Evolutionary conservation across 2,888 invertebrate genomes (phyloP), one percentile per base, ranked within the genome.

Genomic region (Dicyrtomina minuta): DNA sequence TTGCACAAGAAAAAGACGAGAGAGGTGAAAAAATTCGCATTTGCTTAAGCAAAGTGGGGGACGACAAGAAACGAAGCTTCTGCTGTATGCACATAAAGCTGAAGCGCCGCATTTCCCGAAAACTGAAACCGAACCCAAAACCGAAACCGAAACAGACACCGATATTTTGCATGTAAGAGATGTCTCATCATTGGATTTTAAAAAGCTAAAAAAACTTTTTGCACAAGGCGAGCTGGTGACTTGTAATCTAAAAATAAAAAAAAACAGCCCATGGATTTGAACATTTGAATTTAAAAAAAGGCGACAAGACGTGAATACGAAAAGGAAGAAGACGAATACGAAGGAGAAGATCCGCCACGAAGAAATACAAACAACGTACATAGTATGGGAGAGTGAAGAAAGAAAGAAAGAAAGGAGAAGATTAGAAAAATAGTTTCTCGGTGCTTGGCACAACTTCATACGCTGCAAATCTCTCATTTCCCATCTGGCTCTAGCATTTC

Each of bases 191-290:
- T 46, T 12, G 13, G 10, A 43, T 43, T 43, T 46, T 46, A 46
- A 49, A 33, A 43, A 17, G 24, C 43, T 61, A 62, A 55, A 68
- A 68, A 68, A 61, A n/a, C n/a, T 68, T 68, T 68, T 62, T 68
- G 68, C 68, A 68, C 68, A 68, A 43, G 62, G 62, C 62, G 33
- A 68, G 68, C 61, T 61, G 62, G 62, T 62, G 56, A 68, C 62
- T 53, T 55, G 60, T 68, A n/a, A 62, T 61, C 68, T 68, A 68
- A 68, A 68, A 68, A 68, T 68, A 68, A 68, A 62, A 68, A 68
- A 68, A 62, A 68, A 68, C 55, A 60, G 44, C 24, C 55, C 61
- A 62, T 33, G n/a, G n/a, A n/a, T n/a, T n/a, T n/a, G n/a, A n/a
- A n/a, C n/a, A n/a, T n/a, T n/a, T n/a, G n/a, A n/a, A n/a, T 68